Evolutionary conservation across 2,797 vertebrate genomes (phyloP).

Genomic region (Ispidina lecontei): DNA sequence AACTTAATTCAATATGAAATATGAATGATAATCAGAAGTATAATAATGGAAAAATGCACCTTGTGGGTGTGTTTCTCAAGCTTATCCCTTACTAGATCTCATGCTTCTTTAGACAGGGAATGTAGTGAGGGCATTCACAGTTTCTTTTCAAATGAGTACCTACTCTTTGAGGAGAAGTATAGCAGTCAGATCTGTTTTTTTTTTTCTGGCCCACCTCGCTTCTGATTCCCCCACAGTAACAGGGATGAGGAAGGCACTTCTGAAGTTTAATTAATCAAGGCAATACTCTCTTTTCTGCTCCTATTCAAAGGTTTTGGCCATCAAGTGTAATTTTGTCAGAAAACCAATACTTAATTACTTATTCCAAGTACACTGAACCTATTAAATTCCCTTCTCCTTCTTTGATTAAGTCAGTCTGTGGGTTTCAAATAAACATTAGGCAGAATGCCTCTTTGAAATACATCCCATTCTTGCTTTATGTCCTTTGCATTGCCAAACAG

Average conservation of each 20-base stretch:
- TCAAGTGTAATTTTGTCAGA: conserved; percentile 59
- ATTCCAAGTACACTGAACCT: background rate
- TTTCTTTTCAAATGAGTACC: background rate
- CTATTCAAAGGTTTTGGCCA: conserved; percentile 2
- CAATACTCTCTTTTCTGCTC: conserved; percentile 6
- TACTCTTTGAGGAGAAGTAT: background rate
- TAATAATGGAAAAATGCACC: rapidly evolving
- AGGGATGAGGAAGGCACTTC: background rate
- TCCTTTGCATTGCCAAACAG: background rate
- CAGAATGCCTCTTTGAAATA: conserved; percentile 3
- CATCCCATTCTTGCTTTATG: background rate
- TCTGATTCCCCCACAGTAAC: background rate
- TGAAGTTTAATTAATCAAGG: conserved; percentile 40
- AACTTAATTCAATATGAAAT: background rate
- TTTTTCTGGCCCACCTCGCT: background rate
- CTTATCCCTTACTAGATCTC: background rate
- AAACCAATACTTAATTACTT: conserved; percentile 66
- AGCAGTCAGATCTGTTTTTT: background rate
- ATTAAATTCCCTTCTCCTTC: conserved; percentile 49
- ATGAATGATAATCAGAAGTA: background rate
- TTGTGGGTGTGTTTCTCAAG: background rate
- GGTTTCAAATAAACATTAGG: conserved; percentile 39
- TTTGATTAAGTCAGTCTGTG: conserved; percentile 44
- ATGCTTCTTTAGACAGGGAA: background rate
- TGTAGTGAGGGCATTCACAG: background rate